These are phyloP conservation scores for Gymnoscopelus braueri DNA, from an alignment of 2,797 vertebrate genomes.

Conservation along the genomic window DNA sequence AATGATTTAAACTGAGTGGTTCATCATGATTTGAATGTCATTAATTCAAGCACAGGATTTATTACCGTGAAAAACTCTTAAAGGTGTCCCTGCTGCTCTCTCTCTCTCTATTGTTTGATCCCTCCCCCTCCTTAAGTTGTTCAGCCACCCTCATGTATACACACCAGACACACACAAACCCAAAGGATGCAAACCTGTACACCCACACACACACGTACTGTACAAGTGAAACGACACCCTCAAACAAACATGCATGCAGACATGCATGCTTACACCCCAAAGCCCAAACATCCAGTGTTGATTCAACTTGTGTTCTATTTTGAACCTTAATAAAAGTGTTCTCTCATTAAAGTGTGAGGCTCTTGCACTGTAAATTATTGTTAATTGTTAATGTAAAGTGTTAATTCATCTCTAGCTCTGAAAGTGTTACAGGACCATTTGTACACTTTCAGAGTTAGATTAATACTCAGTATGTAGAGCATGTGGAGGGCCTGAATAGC, in stretches of 20 bases:
- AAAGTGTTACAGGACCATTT: neutral
- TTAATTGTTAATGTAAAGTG: too few relatives aligned
- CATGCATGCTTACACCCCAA: neutral
- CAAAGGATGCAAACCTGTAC: too few relatives aligned
- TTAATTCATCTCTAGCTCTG: too few relatives aligned
- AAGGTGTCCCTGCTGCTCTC: conserved; percentile 22
- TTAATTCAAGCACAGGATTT: conserved; percentile 57
- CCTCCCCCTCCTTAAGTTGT: neutral
- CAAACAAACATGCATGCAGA: neutral
- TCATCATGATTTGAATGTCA: conserved; percentile 47
- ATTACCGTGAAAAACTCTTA: conserved; percentile 54
- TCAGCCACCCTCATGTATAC: neutral
- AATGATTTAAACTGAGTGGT: conserved; percentile 4
- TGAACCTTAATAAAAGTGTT: conserved; percentile 63
- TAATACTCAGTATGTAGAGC: too few relatives aligned
- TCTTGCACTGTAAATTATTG: conserved; percentile 29
- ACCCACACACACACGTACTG: too few relatives aligned
- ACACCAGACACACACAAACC: too few relatives aligned
- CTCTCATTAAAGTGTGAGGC: conserved; percentile 45
- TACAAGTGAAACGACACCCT: too few relatives aligned
- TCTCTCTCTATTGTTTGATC: conserved; percentile 15
- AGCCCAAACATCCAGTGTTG: neutral
- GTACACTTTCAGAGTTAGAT: neutral
- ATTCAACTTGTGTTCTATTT: neutral
- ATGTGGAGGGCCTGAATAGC: too few relatives aligned